Evolutionary conservation across 1,140 invertebrate genomes (phyloP).

Genomic region (Wasmannia auropunctata): DNA sequence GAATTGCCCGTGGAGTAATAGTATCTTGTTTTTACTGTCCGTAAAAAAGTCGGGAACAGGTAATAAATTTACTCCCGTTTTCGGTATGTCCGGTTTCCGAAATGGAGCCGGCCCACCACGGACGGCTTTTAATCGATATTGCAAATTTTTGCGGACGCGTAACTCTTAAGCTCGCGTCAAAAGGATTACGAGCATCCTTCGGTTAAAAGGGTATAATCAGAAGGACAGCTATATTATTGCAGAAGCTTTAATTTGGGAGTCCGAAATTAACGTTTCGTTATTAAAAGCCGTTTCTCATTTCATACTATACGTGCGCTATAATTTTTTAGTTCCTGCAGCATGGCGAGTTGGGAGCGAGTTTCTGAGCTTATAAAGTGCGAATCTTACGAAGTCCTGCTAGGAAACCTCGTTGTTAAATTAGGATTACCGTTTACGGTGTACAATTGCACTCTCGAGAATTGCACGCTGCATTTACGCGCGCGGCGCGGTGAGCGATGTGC

Average conservation of each 20-base stretch:
- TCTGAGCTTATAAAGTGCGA: neutral
- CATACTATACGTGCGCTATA: neutral
- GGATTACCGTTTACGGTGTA: slow-evolving; percentile 14
- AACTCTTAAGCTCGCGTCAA: neutral
- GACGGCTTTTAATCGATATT: slow-evolving; percentile 24
- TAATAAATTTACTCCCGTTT: slow-evolving; percentile 48
- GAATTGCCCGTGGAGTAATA: slow-evolving; percentile 13
- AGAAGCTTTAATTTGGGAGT: neutral
- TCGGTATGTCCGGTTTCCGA: slow-evolving; percentile 31
- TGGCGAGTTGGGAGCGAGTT: neutral
- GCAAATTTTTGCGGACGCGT: slow-evolving; percentile 19
- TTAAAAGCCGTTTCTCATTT: neutral
- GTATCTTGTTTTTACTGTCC: slow-evolving; percentile 19
- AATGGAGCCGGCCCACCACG: neutral
- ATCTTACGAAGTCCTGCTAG: neutral
- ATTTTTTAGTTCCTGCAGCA: neutral
- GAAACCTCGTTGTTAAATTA: slow-evolving; percentile 37
- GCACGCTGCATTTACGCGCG: slow-evolving; percentile 3
- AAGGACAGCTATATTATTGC: neutral
- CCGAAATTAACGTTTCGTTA: neutral
- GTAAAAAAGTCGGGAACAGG: slow-evolving; percentile 29
- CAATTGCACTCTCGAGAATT: slow-evolving; percentile 40
- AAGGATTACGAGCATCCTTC: neutral
- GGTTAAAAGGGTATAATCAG: neutral
- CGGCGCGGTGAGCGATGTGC: neutral